Conservation (phyloP, 2,888 invertebrate genomes). For the Diaperis boleti region DNA sequence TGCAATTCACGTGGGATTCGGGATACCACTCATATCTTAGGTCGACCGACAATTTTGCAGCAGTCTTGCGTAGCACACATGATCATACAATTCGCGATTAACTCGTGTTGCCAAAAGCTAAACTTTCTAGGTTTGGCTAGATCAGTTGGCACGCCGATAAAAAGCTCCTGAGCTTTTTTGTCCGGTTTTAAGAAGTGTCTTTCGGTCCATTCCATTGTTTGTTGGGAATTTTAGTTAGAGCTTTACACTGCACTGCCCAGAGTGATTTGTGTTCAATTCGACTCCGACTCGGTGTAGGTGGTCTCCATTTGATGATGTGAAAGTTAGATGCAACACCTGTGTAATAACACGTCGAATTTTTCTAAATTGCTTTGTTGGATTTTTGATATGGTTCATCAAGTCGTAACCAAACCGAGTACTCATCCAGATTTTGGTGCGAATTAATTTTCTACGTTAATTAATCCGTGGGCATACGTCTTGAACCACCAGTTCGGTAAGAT, state of each 20-base stretch:
- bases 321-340: conserved; percentile 37
- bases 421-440: not conserved
- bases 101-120: conserved; percentile 34
- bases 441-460: conserved; percentile 1
- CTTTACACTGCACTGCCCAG: conserved; percentile 14
- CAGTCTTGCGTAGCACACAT: conserved; percentile 56
- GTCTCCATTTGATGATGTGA: conserved; percentile 41
- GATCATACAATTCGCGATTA: conserved; percentile 51
- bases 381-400: not conserved
- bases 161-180: conserved; percentile 38
- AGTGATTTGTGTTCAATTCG: conserved; percentile 45
- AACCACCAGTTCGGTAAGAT: not conserved
- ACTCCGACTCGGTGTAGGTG: conserved; percentile 42
- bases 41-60: conserved; percentile 54
- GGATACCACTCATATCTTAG: conserved; percentile 56
- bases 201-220: conserved; percentile 46
- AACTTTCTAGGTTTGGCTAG: conserved; percentile 23
- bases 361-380: conserved; percentile 5
- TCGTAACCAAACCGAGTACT: not conserved
- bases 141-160: conserved; percentile 23
- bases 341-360: conserved; percentile 9
- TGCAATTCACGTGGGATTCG: conserved; percentile 63
- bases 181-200: conserved; percentile 35
- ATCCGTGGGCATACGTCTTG: not conserved
- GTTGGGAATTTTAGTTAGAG: conserved; percentile 7